Evolutionary conservation across 2,888 invertebrate genomes (phyloP), one percentile per base, ranked within the genome.

Genomic region (Trichogramma evanescens): DNA sequence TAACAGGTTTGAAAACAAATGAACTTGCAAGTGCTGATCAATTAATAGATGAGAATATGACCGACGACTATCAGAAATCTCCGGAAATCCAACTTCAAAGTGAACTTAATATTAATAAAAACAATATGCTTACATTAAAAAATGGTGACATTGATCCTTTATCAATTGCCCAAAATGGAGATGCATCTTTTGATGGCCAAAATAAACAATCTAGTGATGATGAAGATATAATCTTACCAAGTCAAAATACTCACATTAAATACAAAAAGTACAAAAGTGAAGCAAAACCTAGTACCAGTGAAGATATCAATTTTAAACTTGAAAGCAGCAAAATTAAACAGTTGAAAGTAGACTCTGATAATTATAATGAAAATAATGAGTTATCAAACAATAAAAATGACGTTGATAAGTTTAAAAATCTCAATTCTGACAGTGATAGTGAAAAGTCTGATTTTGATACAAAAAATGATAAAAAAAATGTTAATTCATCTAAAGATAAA

Each of bases 391-490:
- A 6, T 42, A 52, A 53, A 48, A 41, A 48, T 10, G 49, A 58
- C 39, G 5, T 2, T 43, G 38, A 39, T 40, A 13, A 43, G 7
- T 7, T 42, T 40, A 52, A 52, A 43, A 57, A 6, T 52, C 13
- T 41, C 8, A 2, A 56, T 53, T 46, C 2, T 42, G 5, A 48
- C 26, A 46, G 40, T 56, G 13, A 57, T 50, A 56, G 45, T 10
- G 45, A 59, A 45, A 42, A 58, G 26, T 52, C 53, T 6, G 57
- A 62, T 48, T 50, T 48, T 3, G 45, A 56, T 5, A 41, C 9
- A n/a, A 6, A 10, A 10, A 56, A 52, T 6, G 41, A 59, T 13
- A 39, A 26, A 26, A 26, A 26, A 26, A 26, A 26, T 26, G 26
- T 26, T 26, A 26, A 26, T 26, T 26, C 26, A 45, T 45, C 45